Percentiles rank a stretch among this genome's conserved stretches.
phyloP scores from a whole-genome alignment of 2,113 vertebrate genomes.

The Corythaeola cristata region DNA sequence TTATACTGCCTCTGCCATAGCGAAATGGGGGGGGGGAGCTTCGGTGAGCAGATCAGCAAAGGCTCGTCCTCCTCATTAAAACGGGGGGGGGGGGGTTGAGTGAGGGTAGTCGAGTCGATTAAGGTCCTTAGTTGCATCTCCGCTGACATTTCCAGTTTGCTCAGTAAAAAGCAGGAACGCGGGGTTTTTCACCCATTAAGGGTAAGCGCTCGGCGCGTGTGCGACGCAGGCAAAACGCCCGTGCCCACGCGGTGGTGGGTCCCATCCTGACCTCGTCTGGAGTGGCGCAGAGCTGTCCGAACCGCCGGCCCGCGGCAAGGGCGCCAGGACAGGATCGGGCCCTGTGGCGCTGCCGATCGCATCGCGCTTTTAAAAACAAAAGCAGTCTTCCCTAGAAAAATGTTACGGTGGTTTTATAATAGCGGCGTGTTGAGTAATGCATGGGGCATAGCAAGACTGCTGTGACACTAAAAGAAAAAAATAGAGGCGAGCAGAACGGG shows the following conservation, averaged over 20 bases:
- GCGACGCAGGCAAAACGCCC: not conserved
- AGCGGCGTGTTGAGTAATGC: constrained; percentile 58
- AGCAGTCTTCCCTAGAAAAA: constrained; percentile 52
- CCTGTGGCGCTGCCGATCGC: not conserved
- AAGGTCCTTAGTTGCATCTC: not conserved
- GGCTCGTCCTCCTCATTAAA: constrained; percentile 44
- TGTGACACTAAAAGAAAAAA: constrained; percentile 67
- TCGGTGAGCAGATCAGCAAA: not conserved
- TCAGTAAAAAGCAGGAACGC: not conserved
- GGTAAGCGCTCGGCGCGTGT: not conserved
- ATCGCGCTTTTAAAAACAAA: constrained; percentile 5
- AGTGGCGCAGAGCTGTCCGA: not conserved
- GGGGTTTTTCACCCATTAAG: not conserved
- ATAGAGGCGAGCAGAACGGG: constrained; percentile 14
- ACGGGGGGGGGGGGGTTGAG: not conserved
- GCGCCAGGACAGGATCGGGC: not conserved
- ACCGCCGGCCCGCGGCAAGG: not conserved
- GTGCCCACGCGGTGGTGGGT: not conserved
- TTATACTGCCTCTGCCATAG: constrained; percentile 47
- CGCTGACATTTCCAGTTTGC: not conserved
- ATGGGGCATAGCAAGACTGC: constrained; percentile 41
- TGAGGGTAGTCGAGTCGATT: constrained; percentile 19
- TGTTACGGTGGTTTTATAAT: constrained; percentile 27
- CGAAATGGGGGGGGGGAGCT: not conserved
- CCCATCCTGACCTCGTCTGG: not conserved